phyloP scores from a whole-genome alignment of 2,797 vertebrate genomes.

The Rhabdomys pumilio region DNA sequence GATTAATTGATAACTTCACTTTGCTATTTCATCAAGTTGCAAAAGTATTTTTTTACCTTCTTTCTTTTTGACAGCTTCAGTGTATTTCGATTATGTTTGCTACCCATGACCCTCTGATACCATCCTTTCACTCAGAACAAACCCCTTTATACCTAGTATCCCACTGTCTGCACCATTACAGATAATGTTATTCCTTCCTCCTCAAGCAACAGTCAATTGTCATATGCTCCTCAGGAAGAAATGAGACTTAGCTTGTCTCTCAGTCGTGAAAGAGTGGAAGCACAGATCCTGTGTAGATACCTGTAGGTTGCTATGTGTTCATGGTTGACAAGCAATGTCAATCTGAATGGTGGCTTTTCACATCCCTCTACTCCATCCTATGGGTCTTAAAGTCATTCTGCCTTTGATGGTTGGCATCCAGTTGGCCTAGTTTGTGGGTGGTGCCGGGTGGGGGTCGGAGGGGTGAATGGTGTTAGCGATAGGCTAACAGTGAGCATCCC shows the following conservation, averaged over 20 bases:
- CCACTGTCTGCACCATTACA: background rate
- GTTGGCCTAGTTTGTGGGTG: background rate
- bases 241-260: background rate
- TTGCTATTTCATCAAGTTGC: slow-evolving; percentile 2
- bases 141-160: background rate
- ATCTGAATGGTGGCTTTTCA: background rate
- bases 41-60: background rate
- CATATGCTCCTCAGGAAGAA: background rate
- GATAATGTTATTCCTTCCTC: background rate
- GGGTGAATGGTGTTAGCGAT: too few species aligned
- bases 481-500: background rate
- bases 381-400: background rate
- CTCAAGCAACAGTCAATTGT: background rate
- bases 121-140: background rate
- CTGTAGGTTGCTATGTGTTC: background rate
- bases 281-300: too few species aligned
- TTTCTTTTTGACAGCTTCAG: background rate
- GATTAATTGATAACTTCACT: background rate
- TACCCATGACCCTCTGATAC: background rate
- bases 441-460: too few species aligned
- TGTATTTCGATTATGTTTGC: background rate
- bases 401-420: background rate
- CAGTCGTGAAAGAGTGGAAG: background rate
- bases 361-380: background rate
- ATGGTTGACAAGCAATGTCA: background rate